Evolutionary conservation across 2,113 vertebrate species (phyloP).

Genomic region (Camarhynchus parvulus): DNA sequence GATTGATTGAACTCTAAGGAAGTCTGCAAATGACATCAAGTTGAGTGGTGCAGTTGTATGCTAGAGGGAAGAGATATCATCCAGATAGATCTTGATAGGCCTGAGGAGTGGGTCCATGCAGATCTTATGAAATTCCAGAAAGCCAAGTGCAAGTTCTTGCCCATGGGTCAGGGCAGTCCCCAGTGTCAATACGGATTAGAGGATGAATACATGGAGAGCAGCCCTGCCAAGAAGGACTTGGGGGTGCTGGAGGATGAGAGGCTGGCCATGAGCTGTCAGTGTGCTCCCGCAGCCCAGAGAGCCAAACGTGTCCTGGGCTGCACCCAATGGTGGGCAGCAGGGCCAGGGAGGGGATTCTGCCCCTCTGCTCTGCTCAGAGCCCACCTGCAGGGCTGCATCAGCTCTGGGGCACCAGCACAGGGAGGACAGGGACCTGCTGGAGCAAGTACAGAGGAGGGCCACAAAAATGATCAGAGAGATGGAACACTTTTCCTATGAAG

Average conservation of each 20-base stretch:
- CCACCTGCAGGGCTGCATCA: neutral
- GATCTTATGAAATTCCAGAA: neutral
- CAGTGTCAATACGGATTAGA: neutral
- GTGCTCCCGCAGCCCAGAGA: neutral
- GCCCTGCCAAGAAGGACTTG: fast-evolving
- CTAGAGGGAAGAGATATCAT: neutral
- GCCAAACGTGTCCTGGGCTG: fast-evolving
- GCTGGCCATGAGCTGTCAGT: neutral
- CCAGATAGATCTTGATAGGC: neutral
- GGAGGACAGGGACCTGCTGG: fast-evolving
- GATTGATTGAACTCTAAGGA: neutral
- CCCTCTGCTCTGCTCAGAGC: neutral
- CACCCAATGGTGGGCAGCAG: neutral
- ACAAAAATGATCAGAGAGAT: neutral
- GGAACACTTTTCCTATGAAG: fast-evolving
- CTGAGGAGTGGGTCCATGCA: neutral
- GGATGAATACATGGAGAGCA: neutral
- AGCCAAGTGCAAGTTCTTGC: neutral
- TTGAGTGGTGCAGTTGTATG: neutral
- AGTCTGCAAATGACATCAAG: neutral
- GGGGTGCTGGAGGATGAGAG: neutral
- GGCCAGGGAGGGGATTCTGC: neutral
- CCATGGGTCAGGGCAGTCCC: neutral
- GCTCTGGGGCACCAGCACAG: neutral
- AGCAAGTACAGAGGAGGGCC: fast-evolving